phyloP scores from a whole-genome alignment of 2,797 vertebrate species.

The Basileuterus tristriatus region DNA sequence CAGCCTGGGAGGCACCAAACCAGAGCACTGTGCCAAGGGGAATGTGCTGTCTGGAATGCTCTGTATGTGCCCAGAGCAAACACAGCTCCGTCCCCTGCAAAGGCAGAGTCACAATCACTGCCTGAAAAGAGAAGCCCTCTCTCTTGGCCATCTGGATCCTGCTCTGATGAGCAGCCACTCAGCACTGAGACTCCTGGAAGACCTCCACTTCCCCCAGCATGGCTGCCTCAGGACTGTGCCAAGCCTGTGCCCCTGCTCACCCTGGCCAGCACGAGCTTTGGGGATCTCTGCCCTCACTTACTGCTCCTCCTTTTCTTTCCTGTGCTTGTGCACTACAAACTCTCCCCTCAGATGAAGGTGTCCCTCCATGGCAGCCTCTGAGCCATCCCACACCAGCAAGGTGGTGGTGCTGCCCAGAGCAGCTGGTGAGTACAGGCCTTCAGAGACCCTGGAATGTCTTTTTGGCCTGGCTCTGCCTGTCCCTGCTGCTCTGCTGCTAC shows the following conservation, averaged over 20 bases:
- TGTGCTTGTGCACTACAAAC: neutral
- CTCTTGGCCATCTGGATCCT: neutral
- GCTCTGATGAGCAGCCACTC: neutral
- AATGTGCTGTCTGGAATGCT: neutral
- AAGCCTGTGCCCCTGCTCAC: neutral
- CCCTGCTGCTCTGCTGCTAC: neutral
- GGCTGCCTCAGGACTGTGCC: neutral
- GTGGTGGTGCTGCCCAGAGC: neutral
- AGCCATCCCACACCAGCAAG: neutral
- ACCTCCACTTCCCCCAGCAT: neutral
- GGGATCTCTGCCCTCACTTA: neutral
- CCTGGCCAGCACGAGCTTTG: neutral
- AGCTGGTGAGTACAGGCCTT: neutral
- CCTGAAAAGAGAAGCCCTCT: neutral
- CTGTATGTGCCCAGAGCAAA: neutral
- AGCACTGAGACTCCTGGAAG: neutral
- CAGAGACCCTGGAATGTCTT: neutral
- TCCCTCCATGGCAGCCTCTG: neutral
- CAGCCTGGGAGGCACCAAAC: neutral
- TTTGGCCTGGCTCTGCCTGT: neutral
- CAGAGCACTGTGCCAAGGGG: neutral
- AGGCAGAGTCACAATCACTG: neutral
- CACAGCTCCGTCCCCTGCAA: accelerated
- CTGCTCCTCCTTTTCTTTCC: neutral
- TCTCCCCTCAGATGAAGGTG: neutral